Percentiles rank a stretch among this genome's conserved stretches.
phyloP scores from a whole-genome alignment of 2,113 vertebrate species.

The Thamnophis sirtalis region DNA sequence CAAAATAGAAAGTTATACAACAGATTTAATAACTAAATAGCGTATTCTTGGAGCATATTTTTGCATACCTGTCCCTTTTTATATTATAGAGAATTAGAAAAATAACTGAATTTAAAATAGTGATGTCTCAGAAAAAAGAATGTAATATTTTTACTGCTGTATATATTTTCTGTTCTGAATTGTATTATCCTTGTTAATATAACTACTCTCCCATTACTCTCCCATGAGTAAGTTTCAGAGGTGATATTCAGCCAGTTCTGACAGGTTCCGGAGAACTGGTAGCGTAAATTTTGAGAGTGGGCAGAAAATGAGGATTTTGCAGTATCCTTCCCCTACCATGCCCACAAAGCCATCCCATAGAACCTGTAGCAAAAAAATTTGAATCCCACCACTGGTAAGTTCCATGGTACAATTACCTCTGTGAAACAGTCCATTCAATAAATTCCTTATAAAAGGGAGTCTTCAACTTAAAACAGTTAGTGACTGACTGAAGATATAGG shows the following conservation, averaged over 20 bases:
- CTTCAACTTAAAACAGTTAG: too few relatives aligned
- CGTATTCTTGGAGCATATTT: background rate
- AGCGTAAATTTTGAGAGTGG: too few relatives aligned
- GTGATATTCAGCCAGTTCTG: too few relatives aligned
- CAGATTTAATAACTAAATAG: background rate
- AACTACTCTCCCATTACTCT: background rate
- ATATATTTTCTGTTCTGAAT: background rate
- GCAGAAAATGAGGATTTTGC: too few relatives aligned
- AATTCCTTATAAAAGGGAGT: background rate
- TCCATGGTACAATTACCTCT: background rate
- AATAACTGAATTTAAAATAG: background rate
- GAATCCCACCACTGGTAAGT: background rate
- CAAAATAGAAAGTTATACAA: background rate
- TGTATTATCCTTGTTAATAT: background rate
- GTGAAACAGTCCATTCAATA: background rate
- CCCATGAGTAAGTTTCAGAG: background rate
- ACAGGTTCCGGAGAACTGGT: too few relatives aligned
- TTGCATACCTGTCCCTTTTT: background rate
- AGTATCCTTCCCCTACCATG: too few relatives aligned
- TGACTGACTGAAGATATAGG: background rate
- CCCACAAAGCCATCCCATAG: too few relatives aligned
- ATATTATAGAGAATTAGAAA: background rate
- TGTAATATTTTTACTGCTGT: background rate
- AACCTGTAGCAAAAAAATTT: too few relatives aligned
- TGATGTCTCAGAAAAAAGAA: background rate